These are phyloP conservation scores for Drosophila monieri DNA, from an alignment of 2,888 invertebrate genomes.

Conservation along the genomic window DNA sequence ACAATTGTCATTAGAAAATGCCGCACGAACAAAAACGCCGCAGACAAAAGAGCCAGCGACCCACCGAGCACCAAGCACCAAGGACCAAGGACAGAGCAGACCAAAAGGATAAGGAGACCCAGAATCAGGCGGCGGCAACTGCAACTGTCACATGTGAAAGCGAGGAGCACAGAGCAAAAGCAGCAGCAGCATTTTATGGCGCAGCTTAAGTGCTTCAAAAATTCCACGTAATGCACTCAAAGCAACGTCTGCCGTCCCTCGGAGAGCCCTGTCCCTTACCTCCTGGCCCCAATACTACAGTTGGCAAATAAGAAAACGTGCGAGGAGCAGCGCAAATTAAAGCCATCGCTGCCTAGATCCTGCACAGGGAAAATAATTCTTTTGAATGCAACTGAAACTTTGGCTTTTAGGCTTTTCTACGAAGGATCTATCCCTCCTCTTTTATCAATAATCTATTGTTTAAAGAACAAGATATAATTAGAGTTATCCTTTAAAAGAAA, in stretches of 20 bases:
- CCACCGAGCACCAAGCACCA: conserved; percentile 52
- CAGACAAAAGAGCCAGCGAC: conserved; percentile 66
- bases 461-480: not conserved
- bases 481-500: not conserved
- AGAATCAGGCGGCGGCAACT: conserved; percentile 51
- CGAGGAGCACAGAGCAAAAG: conserved; percentile 34
- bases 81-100: conserved; percentile 11
- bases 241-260: conserved; percentile 72
- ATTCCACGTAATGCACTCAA: conserved; percentile 82
- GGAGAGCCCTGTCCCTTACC: conserved; percentile 22
- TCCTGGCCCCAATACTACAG: conserved; percentile 34
- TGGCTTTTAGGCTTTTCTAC: not conserved
- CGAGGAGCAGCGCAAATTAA: conserved; percentile 76
- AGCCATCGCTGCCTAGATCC: conserved; percentile 50
- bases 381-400: not conserved
- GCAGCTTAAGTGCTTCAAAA: conserved; percentile 78
- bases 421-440: not conserved
- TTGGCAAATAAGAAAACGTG: conserved; percentile 79
- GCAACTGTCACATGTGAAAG: conserved; percentile 62
- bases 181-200: conserved; percentile 76
- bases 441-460: not conserved
- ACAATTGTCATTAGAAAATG: conserved; percentile 82
- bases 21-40: conserved; percentile 78
- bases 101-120: conserved; percentile 54
- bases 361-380: conserved; percentile 6